phyloP scores from a whole-genome alignment of 1,140 invertebrate genomes.

The Stegodyphus dumicola region DNA sequence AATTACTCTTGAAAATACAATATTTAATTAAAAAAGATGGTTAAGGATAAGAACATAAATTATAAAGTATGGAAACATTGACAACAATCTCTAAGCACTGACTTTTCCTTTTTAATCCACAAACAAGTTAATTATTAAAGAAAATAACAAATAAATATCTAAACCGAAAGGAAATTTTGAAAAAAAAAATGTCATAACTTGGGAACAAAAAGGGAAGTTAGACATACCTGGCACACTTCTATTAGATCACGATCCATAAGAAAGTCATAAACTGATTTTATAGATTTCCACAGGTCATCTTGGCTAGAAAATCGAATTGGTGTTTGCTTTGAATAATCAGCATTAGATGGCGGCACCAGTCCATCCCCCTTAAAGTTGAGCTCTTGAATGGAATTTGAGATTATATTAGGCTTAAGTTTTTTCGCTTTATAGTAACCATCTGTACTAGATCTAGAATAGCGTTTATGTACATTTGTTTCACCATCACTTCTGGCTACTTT shows the following conservation, averaged over 20 bases:
- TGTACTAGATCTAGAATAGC: not conserved
- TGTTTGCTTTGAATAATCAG: not conserved
- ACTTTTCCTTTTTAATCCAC: too few species aligned
- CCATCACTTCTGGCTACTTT: constrained; percentile 26
- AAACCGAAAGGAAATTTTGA: too few species aligned
- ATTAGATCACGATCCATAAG: constrained; percentile 44
- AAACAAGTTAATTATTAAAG: too few species aligned
- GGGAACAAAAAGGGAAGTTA: too few species aligned
- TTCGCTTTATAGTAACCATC: constrained; percentile 21
- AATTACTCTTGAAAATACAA: too few species aligned
- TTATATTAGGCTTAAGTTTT: constrained; percentile 3
- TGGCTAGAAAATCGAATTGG: constrained; percentile 16
- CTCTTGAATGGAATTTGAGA: not conserved
- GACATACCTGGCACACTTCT: constrained; percentile 19
- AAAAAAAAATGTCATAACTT: too few species aligned
- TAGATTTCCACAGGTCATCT: constrained; percentile 45
- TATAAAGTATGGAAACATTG: too few species aligned
- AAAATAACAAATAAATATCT: too few species aligned
- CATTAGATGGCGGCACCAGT: constrained; percentile 22
- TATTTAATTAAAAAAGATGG: too few species aligned
- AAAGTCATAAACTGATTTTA: constrained; percentile 32
- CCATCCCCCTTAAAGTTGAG: not conserved
- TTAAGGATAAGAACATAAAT: too few species aligned
- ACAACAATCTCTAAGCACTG: too few species aligned
- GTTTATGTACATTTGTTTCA: not conserved